A percentile compares a stretch with the other conserved stretches of the same genome.
Evolutionary conservation across 2,797 vertebrate species (phyloP).

Genomic region (Diceros bicornis): DNA sequence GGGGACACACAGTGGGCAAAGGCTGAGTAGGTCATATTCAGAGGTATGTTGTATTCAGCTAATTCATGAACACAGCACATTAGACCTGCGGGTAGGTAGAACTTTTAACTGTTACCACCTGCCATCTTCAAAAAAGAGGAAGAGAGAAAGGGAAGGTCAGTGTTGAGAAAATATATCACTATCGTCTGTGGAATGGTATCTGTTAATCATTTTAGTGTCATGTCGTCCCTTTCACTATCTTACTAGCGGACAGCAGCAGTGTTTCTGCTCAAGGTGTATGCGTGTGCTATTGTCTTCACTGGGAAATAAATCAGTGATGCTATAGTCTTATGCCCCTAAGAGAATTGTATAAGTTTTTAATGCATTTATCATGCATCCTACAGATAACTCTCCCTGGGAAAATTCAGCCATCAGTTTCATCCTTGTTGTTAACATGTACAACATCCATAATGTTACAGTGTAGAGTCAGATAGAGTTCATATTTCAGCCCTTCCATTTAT

Average conservation of each 20-base stretch:
- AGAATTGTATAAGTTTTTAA: slow-evolving; percentile 19
- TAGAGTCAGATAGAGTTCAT: not conserved
- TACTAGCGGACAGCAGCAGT: not conserved
- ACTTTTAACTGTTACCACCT: not conserved
- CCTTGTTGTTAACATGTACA: not conserved
- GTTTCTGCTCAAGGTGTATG: not conserved
- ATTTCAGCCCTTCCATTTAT: slow-evolving; percentile 40
- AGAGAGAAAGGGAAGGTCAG: not conserved
- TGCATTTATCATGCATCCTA: not conserved
- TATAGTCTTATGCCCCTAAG: not conserved
- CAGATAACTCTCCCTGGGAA: slow-evolving; percentile 25
- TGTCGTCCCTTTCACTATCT: not conserved
- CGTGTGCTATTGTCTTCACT: slow-evolving; percentile 12
- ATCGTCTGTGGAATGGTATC: not conserved
- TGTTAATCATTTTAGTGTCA: slow-evolving; percentile 25
- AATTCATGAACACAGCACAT: not conserved
- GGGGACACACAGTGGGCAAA: not conserved
- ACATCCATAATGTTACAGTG: not conserved
- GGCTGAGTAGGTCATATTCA: not conserved
- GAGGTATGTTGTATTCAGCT: not conserved
- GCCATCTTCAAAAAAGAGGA: not conserved
- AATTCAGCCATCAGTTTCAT: not conserved
- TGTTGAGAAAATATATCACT: not conserved
- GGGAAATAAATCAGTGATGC: slow-evolving; percentile 10
- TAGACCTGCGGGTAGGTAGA: not conserved